phyloP scores from a whole-genome alignment of 2,888 invertebrate species.

The Pyrocoelia pectoralis region DNA sequence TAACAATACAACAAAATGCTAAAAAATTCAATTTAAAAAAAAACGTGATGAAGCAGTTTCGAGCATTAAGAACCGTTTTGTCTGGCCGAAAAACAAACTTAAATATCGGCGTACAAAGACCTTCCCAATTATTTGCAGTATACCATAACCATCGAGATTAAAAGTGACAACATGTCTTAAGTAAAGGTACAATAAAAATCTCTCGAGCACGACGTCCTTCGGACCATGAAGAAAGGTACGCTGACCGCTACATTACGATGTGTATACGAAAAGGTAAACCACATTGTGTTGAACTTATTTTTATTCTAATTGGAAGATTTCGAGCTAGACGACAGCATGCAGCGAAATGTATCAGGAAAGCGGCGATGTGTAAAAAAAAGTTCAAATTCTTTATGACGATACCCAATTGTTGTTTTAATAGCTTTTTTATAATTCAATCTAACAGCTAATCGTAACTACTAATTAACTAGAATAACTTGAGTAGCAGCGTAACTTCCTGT shows the following conservation, averaged over 20 bases:
- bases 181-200: constrained; percentile 17
- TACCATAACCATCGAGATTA: constrained; percentile 7
- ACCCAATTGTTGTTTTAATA: neutral
- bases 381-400: no score
- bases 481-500: constrained; percentile 36
- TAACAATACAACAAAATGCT: neutral
- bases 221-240: constrained; percentile 34
- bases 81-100: neutral
- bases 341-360: neutral
- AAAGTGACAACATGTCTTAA: constrained; percentile 26
- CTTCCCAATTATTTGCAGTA: constrained; percentile 5
- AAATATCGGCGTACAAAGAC: neutral
- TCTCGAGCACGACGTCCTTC: constrained; percentile 24
- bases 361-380: no score
- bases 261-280: constrained; percentile 3
- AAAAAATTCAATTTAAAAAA: neutral
- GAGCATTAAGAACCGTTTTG: constrained; percentile 7
- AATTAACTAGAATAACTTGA: neutral
- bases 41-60: neutral
- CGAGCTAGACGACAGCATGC: neutral
- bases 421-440: neutral
- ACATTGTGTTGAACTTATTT: neutral
- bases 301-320: neutral
- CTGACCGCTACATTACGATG: constrained; percentile 22
- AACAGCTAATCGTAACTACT: neutral